Base-by-base conservation (phyloP, 2,888 invertebrate genomes). In the Sphaerophoria taeniata region DNA sequence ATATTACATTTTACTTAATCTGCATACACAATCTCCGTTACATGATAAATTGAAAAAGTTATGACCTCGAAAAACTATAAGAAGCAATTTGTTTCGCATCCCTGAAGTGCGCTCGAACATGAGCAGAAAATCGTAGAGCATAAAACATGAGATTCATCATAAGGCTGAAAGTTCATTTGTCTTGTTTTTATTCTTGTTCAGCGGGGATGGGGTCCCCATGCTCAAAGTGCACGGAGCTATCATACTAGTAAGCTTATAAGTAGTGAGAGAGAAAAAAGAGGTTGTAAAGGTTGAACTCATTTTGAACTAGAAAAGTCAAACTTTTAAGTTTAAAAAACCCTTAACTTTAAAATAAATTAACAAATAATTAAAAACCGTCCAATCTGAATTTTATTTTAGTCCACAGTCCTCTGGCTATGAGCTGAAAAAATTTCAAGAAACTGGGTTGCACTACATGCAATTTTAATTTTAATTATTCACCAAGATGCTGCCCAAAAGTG, bases 41-140 rank as follows among this genome's bases (percentile, higher is more conserved):
- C 75, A 84, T 79, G 84, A 79, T 84, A 84, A 84, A 84, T 84
- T 84, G 84, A 79, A 75, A 84, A 84, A 84, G 79, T 84, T 79
- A 79, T 84, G 84, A 84, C 84, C 84, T 84, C 84, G 84, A 84
- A 56, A 71, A 75, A 56, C 79, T 83, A 24, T 24, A 75, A 75
- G 74, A 75, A 79, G 84, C 84, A 79, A 84, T 84, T 84, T 84
- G 84, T 75, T 61, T 84, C 75, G 70, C 69, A 79, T 79, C 49
- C 4, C 6, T 43, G 24, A 24, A 24, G 24, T 24, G 24, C 79
- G 53, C 49, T 74, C 74, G 47, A 79, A 74, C 74, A 72, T 75
- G 75, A 75, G 75, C 49, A 49, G 74, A 75, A 84, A 84, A 84
- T 79, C 75, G 84, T 71, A 56, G 58, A 84, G 75, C 79, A 84